Base-by-base conservation (phyloP, 2,113 vertebrate genomes). In the Oncorhynchus keta region DNA sequence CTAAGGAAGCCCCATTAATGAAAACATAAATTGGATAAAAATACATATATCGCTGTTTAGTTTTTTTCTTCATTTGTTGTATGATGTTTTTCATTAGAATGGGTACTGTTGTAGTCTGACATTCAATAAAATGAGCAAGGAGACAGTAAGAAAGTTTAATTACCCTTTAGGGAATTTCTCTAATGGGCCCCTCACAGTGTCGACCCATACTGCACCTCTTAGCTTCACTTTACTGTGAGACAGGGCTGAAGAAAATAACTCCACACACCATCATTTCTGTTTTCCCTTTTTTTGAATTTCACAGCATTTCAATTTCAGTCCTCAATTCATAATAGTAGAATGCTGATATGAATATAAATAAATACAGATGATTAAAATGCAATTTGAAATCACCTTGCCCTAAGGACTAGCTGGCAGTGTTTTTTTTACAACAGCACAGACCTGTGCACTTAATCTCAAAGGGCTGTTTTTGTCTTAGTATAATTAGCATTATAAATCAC, bases 401-500 rank as follows among this genome's bases (percentile, higher is more conserved):
- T 32, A 6, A 68, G 12, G 66, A 68, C 22, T 28, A 62, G n/a
- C 20, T 8, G 5, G n/a, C 7, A 22, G 59, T 55, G 16, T 18
- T 28, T 28, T 28, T 55, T 13, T 62, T 22, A 3, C 20, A 61
- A 20, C 5, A 61, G 49, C 49, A 51, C 49, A 51, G 14, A 51
- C 49, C 49, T 51, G 35, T 72, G 59, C 12, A 78, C 78, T 66
- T 14, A 72, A 72, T 72, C 59, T 49, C 74, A 24, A 77, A 75
- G 70, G 70, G 28, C 67, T 73, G 71, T 16, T 81, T 75, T 76
- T 70, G 57, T 79, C 14, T 7, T 48, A 76, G 76, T 45, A 8
- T 73, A 65, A 74, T 28, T 68, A 48, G 18, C 66, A 80, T 79
- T 77, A 78, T 39, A 65, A 79, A 72, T 76, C 74, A 77, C 59